Evolutionary conservation across 2,113 vertebrate genomes (phyloP), one percentile per base, ranked within the genome.

Genomic region (Desmodus rotundus): DNA sequence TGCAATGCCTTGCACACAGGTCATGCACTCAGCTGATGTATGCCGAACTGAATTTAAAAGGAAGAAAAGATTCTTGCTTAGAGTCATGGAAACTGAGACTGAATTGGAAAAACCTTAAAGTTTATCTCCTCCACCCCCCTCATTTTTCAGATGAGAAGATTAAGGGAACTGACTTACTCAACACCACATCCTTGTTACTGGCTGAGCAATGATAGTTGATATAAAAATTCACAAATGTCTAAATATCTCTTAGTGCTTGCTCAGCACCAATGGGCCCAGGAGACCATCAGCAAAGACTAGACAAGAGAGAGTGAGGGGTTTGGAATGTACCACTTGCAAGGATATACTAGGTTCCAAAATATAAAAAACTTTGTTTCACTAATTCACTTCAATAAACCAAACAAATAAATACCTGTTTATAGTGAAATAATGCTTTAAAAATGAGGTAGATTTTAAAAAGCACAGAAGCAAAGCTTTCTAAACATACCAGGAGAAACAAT

Each of bases 101-200:
- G n/a, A 94, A 94, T 36, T 89, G 72, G 54, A 80, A 93, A 83
- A 68, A 84, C 45, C 41, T 52, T 73, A 43, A 93, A 56, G n/a
- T 24, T 85, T 54, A 74, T 82, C 61, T 70, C 13, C 3, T 83
- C 8, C 20, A 92, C 43, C 54, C 45, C 28, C 31, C 28, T 90
- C n/a, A 41, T 61, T 84, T 87, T 76, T 92, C 61, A 88, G 70
- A 80, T 78, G 78, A 81, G 87, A 26, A 72, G 36, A 93, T 87
- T 68, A 95, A 83, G 90, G n/a, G 63, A 95, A 91, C 22, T 41
- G 47, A 77, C 58, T 90, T 82, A 45, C 28, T 68, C 77, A 95
- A 88, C 15, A 41, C 36, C 70, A 87, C 31, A 76, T 81, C 50
- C n/a, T 76, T 90, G 22, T 81, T 76, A 80, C 52, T 80, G 54